phyloP scores from a whole-genome alignment of 2,888 invertebrate species.

The Lutraria lutraria region DNA sequence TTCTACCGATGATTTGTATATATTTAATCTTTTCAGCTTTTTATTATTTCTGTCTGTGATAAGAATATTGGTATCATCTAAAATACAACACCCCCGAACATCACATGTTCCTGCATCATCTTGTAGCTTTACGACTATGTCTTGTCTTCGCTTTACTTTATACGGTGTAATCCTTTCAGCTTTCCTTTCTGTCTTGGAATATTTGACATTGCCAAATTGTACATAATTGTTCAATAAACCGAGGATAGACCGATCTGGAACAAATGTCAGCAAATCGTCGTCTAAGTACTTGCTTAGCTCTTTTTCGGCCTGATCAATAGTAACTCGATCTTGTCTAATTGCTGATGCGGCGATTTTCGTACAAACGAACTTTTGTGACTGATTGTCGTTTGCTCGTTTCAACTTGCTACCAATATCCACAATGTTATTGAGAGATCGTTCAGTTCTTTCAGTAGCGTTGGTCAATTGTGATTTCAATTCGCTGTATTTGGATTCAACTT shows the following conservation, averaged over 20 bases:
- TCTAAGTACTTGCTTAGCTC: background rate
- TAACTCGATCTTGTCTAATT: background rate
- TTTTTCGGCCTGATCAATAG: background rate
- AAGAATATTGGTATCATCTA: background rate
- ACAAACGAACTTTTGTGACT: constrained; percentile 1
- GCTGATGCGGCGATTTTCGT: background rate
- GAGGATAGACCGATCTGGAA: background rate
- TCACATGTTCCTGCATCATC: background rate
- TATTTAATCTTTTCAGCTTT: background rate
- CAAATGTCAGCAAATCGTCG: background rate
- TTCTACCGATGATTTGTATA: background rate
- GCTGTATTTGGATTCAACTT: background rate
- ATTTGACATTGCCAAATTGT: background rate
- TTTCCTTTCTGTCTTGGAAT: too few species aligned
- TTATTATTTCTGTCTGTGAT: background rate
- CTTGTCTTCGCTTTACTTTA: background rate
- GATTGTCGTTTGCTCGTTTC: background rate
- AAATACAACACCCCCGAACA: background rate
- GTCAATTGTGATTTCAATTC: background rate
- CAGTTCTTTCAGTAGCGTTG: background rate
- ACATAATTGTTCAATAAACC: background rate
- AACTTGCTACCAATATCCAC: background rate
- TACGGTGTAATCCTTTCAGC: background rate
- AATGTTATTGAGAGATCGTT: background rate
- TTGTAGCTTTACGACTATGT: background rate